Base-by-base conservation (phyloP, 2,888 invertebrate species). In the Falcaria lacertinaria region DNA sequence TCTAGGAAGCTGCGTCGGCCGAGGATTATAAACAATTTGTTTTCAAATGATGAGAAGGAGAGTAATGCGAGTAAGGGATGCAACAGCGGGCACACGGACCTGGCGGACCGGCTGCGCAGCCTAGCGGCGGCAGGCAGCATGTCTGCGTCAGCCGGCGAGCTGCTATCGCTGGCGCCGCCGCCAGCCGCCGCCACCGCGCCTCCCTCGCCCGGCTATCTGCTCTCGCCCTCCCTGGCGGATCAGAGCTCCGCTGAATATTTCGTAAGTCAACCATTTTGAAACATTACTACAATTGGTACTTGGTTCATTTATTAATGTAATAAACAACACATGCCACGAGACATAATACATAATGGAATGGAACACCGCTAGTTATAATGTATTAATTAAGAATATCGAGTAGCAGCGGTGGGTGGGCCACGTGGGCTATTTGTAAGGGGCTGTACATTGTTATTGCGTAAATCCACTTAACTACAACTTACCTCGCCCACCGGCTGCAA, bases 1-100 rank as follows among this genome's bases (percentile, higher is more conserved):
- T 85, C 90, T 13, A 74, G 91, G 37, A 88, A 90, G 57, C 73
- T 91, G 28, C 82, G 88, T 1, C 84, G 75, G 55, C 91, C 73
- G 52, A 71, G 79, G 56, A 90, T 76, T 33, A 90, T 90, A 39
- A 89, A 91, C 61, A 90, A 91, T 50, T 74, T 88, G 43, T 78
- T 75, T 55, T 72, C 75, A 2, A 68, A 64, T 34, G 79, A 74
- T 22, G 77, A 76, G 34, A 75, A 76, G 44, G 75, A 76, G 2
- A 63, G 72, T 13, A 66, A 64, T 39, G 48, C 54, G 5, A 62
- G 57, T 38, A 76, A 74, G 44, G 58, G 55, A 14, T 62, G 65
- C 46, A 70, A 65, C 39, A 65, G 67, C 14, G 85, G 83, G 0
- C 85, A 82, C 50, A 87, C 89, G 15, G 91, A 90, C 48, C 64